A percentile compares a stretch with the other conserved stretches of the same genome.
Conservation (phyloP, 2,888 invertebrate genomes). For the Rhingia campestris region DNA sequence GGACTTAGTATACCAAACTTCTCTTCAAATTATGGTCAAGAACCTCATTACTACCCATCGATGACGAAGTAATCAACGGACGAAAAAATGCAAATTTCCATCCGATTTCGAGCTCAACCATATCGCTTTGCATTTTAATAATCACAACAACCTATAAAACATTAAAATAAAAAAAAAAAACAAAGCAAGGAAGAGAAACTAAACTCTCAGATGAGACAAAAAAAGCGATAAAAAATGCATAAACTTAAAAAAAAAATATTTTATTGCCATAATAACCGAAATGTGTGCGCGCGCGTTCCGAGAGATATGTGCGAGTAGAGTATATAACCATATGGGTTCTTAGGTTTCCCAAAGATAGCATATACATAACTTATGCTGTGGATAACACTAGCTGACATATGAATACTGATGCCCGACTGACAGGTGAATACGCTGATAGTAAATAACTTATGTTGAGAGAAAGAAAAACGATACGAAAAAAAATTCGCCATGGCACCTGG, state of each 20-base stretch:
- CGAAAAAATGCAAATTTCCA: slow-evolving; percentile 66
- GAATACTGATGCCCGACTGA: slow-evolving; percentile 63
- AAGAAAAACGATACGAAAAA: background rate
- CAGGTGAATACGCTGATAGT: slow-evolving; percentile 50
- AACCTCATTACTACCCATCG: slow-evolving; percentile 68
- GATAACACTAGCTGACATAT: slow-evolving; percentile 57
- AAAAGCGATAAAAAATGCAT: slow-evolving; percentile 26
- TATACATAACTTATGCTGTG: slow-evolving; percentile 65
- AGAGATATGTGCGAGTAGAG: background rate
- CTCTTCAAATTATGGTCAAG: slow-evolving; percentile 64
- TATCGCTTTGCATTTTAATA: slow-evolving; percentile 72
- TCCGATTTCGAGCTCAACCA: slow-evolving; percentile 63
- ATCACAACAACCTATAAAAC: slow-evolving; percentile 62
- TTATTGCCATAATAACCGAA: slow-evolving; percentile 70
- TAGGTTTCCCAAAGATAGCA: slow-evolving; percentile 56
- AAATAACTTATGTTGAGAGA: background rate
- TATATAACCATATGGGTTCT: slow-evolving; percentile 18
- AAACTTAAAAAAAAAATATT: slow-evolving; percentile 67
- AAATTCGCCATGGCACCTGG: slow-evolving; percentile 65
- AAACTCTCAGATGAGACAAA: background rate
- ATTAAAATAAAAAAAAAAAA: slow-evolving; percentile 29
- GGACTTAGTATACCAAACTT: slow-evolving; percentile 25
- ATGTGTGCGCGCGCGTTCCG: slow-evolving; percentile 62
- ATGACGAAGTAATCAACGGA: slow-evolving; percentile 69
- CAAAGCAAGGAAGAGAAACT: slow-evolving; percentile 60